A percentile compares a stretch with the other conserved stretches of the same genome.
These are phyloP conservation scores for Lasioglossum zephyrum DNA, from an alignment of 2,888 invertebrate genomes.

Conservation along the genomic window DNA sequence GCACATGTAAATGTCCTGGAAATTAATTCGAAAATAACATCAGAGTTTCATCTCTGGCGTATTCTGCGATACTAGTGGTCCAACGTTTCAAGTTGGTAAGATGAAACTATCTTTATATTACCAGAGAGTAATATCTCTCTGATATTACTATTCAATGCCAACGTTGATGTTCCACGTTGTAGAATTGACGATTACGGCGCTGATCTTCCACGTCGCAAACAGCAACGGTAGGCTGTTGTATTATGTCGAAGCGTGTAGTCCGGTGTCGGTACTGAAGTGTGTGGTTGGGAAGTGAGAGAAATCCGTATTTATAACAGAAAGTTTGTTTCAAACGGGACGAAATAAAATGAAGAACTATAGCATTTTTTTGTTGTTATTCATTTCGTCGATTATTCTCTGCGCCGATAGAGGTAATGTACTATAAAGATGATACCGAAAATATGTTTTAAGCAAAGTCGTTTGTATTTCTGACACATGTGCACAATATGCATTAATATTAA, in stretches of 20 bases:
- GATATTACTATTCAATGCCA: constrained; percentile 40
- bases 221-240: constrained; percentile 69
- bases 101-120: neutral
- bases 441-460: constrained; percentile 7
- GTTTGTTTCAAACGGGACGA: constrained; percentile 20
- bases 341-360: constrained; percentile 89
- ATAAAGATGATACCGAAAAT: constrained; percentile 26
- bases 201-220: constrained; percentile 79
- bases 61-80: constrained; percentile 1
- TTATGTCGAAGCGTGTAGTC: constrained; percentile 52
- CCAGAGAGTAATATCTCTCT: too few relatives aligned
- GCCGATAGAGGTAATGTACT: constrained; percentile 88
- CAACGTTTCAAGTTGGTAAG: constrained; percentile 18
- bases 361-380: constrained; percentile 88
- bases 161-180: constrained; percentile 78
- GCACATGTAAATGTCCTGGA: too few relatives aligned
- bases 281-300: constrained; percentile 52
- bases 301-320: constrained; percentile 62
- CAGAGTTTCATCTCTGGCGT: neutral
- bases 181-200: constrained; percentile 74
- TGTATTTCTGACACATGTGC: constrained; percentile 11
- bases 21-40: neutral
- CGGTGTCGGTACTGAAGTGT: constrained; percentile 50
- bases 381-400: constrained; percentile 90
- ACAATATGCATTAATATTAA: constrained; percentile 2